Conservation (phyloP, 2,888 invertebrate species). For the Zygothrica quintamaculata region DNA sequence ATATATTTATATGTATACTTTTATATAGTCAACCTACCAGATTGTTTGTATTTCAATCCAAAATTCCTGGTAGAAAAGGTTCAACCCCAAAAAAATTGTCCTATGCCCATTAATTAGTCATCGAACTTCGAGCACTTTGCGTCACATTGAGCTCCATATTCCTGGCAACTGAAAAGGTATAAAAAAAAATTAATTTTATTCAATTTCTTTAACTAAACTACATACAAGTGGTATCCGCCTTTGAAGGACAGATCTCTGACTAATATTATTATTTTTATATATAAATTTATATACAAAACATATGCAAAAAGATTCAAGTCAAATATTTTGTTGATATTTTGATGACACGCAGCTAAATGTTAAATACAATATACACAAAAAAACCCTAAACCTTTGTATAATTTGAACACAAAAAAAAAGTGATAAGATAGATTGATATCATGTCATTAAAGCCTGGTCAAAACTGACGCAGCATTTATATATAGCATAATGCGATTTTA, state of each 20-base stretch:
- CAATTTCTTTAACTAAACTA: not conserved
- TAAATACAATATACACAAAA: not conserved
- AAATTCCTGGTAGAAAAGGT: no score
- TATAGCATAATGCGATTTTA: conserved; percentile 42
- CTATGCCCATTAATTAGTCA: no score
- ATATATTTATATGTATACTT: no score
- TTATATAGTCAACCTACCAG: no score
- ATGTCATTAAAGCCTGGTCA: conserved; percentile 28
- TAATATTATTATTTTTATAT: conserved; percentile 26
- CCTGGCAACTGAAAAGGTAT: no score
- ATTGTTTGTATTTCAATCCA: no score
- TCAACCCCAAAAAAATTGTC: no score
- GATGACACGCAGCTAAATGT: conserved; percentile 21
- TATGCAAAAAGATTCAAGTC: not conserved
- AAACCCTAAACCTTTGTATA: not conserved
- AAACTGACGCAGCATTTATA: conserved; percentile 30
- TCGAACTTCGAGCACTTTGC: no score
- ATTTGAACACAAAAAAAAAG: conserved; percentile 1
- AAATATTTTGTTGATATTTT: not conserved
- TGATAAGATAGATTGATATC: conserved; percentile 28
- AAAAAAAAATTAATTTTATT: no score
- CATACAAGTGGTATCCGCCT: conserved; percentile 2
- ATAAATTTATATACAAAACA: not conserved
- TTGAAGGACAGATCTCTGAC: conserved; percentile 37
- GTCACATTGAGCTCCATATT: no score